Base-by-base conservation (phyloP, 2,888 invertebrate genomes). In the Rhamnusium bicolor region DNA sequence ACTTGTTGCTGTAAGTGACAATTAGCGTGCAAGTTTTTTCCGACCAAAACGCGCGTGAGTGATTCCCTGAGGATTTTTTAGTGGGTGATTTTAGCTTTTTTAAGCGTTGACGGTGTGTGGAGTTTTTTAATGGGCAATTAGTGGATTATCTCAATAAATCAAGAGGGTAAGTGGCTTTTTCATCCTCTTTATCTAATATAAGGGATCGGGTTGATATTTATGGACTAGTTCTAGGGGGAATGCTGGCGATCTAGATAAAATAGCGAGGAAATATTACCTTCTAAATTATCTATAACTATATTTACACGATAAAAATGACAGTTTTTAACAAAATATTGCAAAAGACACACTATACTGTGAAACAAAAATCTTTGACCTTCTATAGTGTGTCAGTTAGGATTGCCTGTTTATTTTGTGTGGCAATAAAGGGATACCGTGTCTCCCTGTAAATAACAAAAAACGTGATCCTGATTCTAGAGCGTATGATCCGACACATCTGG, bases 1-100 rank as follows among this genome's bases (percentile, higher is more conserved):
- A 84, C 84, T 83, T 84, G 84, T 84, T 84, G 84, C 82, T 79
- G 49, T 32, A 18, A 49, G n/a, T n/a, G n/a, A n/a, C n/a, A n/a
- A n/a, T n/a, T 53, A 10, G 51, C 62, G 54, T 70, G 63, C 63
- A 27, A n/a, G 40, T 40, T 46, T 61, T 40, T 47, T 61, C 19
- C 61, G 8, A 10, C 2, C 18, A 16, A 51, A 51, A 18, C 8
- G 51, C 16, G 46, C 61, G 61, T 47, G 47, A 61, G 61, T 47
- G 19, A 14, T 10, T 47, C 47, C 47, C 46, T 14, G 19, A 61
- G 21, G 61, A 29, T 40, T 47, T 61, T 40, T 29, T 21, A 47
- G 46, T 18, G 19, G 46, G 46, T 24, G 61, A 46, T 29, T 61
- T 61, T 61, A 18, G 46, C 32, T 46, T 61, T 61, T 61, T 40